These are phyloP conservation scores for Trissolcus basalis DNA, from an alignment of 1,140 invertebrate species.

Conservation along the genomic window DNA sequence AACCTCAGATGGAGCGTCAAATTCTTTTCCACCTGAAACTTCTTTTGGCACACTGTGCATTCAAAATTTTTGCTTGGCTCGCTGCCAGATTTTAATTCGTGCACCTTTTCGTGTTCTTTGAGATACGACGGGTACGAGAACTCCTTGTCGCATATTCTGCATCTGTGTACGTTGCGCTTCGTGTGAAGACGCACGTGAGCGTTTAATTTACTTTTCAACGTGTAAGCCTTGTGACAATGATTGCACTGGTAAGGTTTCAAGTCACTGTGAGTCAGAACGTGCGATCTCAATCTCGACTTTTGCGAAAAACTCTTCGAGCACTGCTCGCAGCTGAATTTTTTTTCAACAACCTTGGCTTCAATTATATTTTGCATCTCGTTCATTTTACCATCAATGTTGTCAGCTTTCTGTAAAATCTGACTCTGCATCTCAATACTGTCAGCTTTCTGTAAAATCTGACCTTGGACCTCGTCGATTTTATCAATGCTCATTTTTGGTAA, in stretches of 20 bases:
- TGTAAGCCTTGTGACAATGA: constrained; percentile 69
- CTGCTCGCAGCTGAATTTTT: constrained; percentile 69
- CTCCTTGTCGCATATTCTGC: constrained; percentile 71
- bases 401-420: no score
- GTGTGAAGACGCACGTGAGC: constrained; percentile 72
- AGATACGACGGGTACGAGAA: constrained; percentile 74
- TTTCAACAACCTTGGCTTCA: no score
- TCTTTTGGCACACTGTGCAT: constrained; percentile 67
- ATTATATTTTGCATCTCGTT: no score
- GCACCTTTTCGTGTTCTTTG: constrained; percentile 69
- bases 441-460: no score
- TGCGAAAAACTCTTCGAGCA: constrained; percentile 72
- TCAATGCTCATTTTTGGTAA: no score
- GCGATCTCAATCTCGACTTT: constrained; percentile 72
- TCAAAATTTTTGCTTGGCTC: constrained; percentile 54
- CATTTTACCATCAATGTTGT: no score
- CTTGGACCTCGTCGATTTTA: no score
- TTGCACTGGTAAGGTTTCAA: constrained; percentile 69
- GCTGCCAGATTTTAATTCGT: constrained; percentile 49
- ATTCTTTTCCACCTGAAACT: constrained; percentile 69
- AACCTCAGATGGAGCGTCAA: constrained; percentile 67
- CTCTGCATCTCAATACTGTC: no score
- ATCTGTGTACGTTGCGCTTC: constrained; percentile 68
- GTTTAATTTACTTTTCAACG: constrained; percentile 71
- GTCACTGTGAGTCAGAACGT: constrained; percentile 68